These are phyloP conservation scores for Rhodinocichla rosea DNA, from an alignment of 2,113 vertebrate species.

Conservation along the genomic window DNA sequence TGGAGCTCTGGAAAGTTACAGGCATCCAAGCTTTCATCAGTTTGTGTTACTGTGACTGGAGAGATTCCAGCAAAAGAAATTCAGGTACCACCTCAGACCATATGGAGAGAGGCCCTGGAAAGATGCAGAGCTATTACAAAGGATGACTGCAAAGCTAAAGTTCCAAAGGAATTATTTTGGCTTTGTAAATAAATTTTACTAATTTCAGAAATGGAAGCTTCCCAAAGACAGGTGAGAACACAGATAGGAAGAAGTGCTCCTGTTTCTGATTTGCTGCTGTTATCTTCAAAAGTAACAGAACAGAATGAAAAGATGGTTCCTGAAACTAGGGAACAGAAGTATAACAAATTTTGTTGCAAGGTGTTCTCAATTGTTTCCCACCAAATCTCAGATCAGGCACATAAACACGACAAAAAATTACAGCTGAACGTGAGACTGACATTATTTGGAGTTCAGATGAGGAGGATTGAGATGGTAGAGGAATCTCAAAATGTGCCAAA, in stretches of 20 bases:
- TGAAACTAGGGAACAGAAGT: neutral
- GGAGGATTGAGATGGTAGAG: neutral
- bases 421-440: neutral
- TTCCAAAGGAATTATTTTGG: neutral
- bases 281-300: neutral
- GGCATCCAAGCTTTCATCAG: neutral
- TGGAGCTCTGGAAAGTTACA: neutral
- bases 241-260: neutral
- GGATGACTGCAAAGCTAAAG: neutral
- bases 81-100: neutral
- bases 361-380: neutral
- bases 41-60: neutral
- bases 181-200: neutral
- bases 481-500: neutral
- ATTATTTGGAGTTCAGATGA: neutral
- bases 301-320: neutral
- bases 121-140: neutral
- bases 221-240: neutral
- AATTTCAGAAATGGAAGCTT: neutral
- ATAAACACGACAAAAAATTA: neutral
- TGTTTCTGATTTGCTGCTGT: neutral
- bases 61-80: neutral
- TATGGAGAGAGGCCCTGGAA: neutral
- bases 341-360: neutral
- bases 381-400: neutral